Percentiles rank a stretch among this genome's conserved stretches.
phyloP scores from a whole-genome alignment of 2,888 invertebrate species.

The Rotaria sp. region DNA sequence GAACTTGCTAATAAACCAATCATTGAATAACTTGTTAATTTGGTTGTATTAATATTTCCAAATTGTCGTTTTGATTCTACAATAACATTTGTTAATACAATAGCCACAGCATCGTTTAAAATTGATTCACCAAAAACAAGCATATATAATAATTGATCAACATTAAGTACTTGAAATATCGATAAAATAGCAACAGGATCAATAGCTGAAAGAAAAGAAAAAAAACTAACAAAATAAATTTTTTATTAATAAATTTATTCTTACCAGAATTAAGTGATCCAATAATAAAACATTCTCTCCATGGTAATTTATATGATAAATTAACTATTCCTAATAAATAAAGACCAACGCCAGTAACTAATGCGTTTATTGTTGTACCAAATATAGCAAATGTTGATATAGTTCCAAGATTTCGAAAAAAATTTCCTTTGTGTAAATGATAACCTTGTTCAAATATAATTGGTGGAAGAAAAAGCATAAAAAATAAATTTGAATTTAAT shows the following conservation, averaged over 20 bases:
- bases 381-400: conserved; percentile 93
- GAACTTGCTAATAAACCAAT: conserved; percentile 19
- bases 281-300: conserved; percentile 70
- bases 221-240: conserved; percentile 74
- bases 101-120: conserved; percentile 93
- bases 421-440: conserved; percentile 80
- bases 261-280: conserved; percentile 83
- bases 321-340: conserved; percentile 78
- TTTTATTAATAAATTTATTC: conserved; percentile 49
- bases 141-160: conserved; percentile 96
- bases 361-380: conserved; percentile 90
- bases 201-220: conserved; percentile 91
- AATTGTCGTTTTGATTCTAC: background rate
- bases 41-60: background rate
- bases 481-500: conserved; percentile 94
- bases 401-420: conserved; percentile 89
- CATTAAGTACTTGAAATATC: conserved; percentile 91
- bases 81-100: conserved; percentile 77
- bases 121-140: conserved; percentile 93
- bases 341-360: conserved; percentile 89
- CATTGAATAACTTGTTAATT: background rate
- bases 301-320: conserved; percentile 7
- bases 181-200: conserved; percentile 98
- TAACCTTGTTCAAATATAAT: conserved; percentile 99
- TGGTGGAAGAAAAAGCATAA: conserved; percentile 86